Percentiles rank a stretch among this genome's conserved stretches.
Evolutionary conservation across 2,113 vertebrate genomes (phyloP).

Genomic region (Nestor notabilis): DNA sequence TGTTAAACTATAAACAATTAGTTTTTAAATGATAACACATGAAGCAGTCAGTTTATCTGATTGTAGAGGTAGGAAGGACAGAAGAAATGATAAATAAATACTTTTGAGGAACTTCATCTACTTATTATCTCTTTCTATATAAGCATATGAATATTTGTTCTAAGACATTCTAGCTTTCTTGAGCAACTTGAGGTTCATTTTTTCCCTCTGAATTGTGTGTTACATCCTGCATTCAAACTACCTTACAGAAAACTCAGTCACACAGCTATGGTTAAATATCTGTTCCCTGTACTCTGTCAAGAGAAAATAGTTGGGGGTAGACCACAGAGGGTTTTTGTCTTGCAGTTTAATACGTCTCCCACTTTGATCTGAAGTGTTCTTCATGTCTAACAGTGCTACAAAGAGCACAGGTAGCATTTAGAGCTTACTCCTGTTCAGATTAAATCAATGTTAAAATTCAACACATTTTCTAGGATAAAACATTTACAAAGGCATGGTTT

Average conservation of each 20-base stretch:
- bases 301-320: background rate
- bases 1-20: background rate
- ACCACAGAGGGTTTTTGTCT: background rate
- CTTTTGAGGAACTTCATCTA: background rate
- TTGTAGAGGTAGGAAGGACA: background rate
- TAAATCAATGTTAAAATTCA: background rate
- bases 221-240: background rate
- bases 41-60: background rate
- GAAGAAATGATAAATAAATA: background rate
- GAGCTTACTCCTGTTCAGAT: background rate
- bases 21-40: background rate
- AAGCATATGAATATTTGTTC: background rate
- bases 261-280: background rate
- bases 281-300: background rate
- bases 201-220: background rate
- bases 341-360: background rate
- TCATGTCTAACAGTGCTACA: background rate
- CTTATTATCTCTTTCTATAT: background rate
- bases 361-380: background rate
- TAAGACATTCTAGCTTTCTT: background rate
- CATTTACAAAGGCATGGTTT: background rate
- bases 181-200: background rate
- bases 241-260: background rate
- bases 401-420: background rate
- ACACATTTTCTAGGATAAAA: background rate